Evolutionary conservation across 2,113 vertebrate genomes (phyloP).

Genomic region (Eidolon helvum): DNA sequence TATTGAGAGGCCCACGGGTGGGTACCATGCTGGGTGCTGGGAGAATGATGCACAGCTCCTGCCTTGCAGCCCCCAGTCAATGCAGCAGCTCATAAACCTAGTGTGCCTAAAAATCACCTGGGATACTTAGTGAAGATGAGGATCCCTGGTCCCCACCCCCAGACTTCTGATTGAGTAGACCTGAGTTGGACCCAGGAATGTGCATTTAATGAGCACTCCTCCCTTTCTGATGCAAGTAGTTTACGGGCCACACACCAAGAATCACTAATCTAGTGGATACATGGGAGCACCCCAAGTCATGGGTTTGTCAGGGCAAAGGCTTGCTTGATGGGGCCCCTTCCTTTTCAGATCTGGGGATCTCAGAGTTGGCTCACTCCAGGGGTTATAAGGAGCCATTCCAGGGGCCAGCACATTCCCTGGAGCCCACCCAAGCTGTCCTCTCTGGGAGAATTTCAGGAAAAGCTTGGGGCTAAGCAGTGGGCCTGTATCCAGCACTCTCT

Average conservation of each 20-base stretch:
- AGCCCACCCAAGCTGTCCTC: neutral
- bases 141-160: neutral
- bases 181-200: neutral
- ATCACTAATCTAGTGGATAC: neutral
- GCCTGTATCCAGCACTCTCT: too few relatives aligned
- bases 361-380: neutral
- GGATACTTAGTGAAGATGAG: neutral
- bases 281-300: neutral
- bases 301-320: neutral
- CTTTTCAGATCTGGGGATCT: neutral
- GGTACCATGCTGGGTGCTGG: rapidly evolving
- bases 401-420: neutral
- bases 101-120: neutral
- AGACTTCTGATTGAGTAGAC: neutral
- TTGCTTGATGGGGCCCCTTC: neutral
- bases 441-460: neutral
- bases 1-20: neutral
- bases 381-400: neutral
- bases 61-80: neutral
- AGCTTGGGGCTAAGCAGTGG: neutral
- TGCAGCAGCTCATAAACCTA: neutral
- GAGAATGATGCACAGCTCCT: neutral
- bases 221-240: neutral
- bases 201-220: neutral
- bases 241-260: neutral